Evolutionary conservation across 1,140 invertebrate genomes (phyloP).

Genomic region (Hormaphis cornu): DNA sequence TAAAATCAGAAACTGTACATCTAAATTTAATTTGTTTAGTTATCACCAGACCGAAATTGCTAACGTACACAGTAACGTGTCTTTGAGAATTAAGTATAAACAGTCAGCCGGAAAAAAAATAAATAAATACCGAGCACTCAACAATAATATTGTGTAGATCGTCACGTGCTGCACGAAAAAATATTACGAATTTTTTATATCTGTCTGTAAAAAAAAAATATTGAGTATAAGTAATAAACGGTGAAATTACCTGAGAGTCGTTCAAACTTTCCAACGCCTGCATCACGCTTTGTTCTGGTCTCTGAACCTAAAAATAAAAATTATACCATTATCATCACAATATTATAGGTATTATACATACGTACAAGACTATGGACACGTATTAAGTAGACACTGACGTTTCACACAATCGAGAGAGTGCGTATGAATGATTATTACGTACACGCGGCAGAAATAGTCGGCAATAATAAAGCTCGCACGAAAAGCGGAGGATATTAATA

Average conservation of each 20-base stretch:
- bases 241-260: slow-evolving; percentile 60
- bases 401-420: not conserved
- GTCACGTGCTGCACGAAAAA: not conserved
- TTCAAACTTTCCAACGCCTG: slow-evolving; percentile 87
- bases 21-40: too few relatives aligned
- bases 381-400: too few relatives aligned
- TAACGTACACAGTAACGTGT: too few relatives aligned
- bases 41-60: too few relatives aligned
- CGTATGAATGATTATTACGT: not conserved
- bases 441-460: not conserved
- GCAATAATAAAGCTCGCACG: not conserved
- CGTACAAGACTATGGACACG: not conserved
- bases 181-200: not conserved
- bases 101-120: too few relatives aligned
- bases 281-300: slow-evolving; percentile 87
- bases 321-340: not conserved
- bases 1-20: too few relatives aligned
- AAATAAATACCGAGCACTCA: too few relatives aligned
- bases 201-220: not conserved
- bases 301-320: slow-evolving; percentile 64
- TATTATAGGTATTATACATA: not conserved
- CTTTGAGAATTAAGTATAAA: too few relatives aligned
- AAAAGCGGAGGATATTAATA: not conserved
- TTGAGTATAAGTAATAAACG: not conserved
- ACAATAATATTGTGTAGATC: too few relatives aligned